Evolutionary conservation across 2,888 invertebrate species (phyloP), one percentile per base, ranked within the genome.

Genomic region (Amiota mariae): DNA sequence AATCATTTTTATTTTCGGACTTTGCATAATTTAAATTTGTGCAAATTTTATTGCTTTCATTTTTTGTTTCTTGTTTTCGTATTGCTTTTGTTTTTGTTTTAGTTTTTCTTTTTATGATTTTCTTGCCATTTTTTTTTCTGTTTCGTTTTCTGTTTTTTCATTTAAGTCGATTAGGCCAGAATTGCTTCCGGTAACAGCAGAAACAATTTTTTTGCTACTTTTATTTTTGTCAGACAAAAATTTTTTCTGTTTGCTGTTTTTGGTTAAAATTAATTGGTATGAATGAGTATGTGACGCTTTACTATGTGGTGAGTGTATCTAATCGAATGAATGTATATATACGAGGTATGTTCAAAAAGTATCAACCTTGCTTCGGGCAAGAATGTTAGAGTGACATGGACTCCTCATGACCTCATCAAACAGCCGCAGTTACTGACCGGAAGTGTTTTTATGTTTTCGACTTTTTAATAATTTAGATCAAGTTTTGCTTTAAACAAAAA

Each of bases 141-240:
- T n/a, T n/a, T n/a, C n/a, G 48, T 71, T 59, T 71, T 73, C 74
- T 64, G 75, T 74, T 74, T 76, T 72, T 71, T 72, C 78, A 36
- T 36, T 80, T 76, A 81, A 81, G 76, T 81, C 78, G 76, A 81
- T 81, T 82, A 81, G 79, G 76, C 79, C 76, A 72, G 79, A 82
- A 80, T 82, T 80, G 81, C 82, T 82, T 82, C 82, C 82, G 84
- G 82, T 83, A 82, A 36, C 36, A 36, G 36, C 36, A 36, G 36
- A 36, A 36, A 36, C 36, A 36, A 36, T 36, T 36, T 36, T 36
- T 36, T 36, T 36, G 36, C 36, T 36, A 56, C 56, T 15, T 11
- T 56, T 15, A 56, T 18, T 59, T 57, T 13, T 57, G 24, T 24
- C 3, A 2, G 24, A 3, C 24, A 1, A 24, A 24, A 24, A 24